Evolutionary conservation across 2,113 vertebrate genomes (phyloP), one percentile per base, ranked within the genome.

Genomic region (Lepus timidus): DNA sequence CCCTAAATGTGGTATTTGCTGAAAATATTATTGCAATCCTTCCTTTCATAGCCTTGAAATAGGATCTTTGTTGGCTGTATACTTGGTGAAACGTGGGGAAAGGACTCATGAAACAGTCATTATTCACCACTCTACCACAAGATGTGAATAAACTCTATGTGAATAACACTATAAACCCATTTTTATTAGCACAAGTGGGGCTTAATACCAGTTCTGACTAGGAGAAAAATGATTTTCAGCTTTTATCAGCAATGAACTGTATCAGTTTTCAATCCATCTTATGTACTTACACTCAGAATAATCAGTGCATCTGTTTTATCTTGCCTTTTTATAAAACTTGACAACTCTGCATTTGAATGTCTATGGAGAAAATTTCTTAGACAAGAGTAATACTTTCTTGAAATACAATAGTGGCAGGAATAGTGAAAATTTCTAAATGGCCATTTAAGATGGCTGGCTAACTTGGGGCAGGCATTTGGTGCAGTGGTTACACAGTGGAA

Each of bases 141-240:
- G 23, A 61, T 74, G 16, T 64, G 58, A 84, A 33, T 36, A 52
- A 78, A 39, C 65, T 65, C 36, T 79, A 39, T 55, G 33, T 51
- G 20, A 55, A 25, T 52, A 78, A 67, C 17, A 49, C 3, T 31
- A 36, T 27, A 55, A 87, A 79, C 65, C 65, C 29, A 79, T 6
- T 61, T 90, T 80, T 80, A 39, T 75, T 61, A 68, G 71, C 23
- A 2, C 83, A 23, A 83, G 16, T 82, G 76, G 55, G 29, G 33
- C 51, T 91, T 84, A 93, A 83, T 23, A 88, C 51, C n/a, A 94
- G 58, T 80, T 81, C n/a, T 67, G 49, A 86, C 51, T 39, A 79
- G 9, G 29, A 95, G 36, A 80, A 93, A 22, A 10, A 49, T 80
- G n/a, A 85, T 88, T 80, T 85, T 89, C 58, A 82, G 64, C 74